Conservation (phyloP, 2,888 invertebrate genomes). For the Sinopyrophorus schimmeli region DNA sequence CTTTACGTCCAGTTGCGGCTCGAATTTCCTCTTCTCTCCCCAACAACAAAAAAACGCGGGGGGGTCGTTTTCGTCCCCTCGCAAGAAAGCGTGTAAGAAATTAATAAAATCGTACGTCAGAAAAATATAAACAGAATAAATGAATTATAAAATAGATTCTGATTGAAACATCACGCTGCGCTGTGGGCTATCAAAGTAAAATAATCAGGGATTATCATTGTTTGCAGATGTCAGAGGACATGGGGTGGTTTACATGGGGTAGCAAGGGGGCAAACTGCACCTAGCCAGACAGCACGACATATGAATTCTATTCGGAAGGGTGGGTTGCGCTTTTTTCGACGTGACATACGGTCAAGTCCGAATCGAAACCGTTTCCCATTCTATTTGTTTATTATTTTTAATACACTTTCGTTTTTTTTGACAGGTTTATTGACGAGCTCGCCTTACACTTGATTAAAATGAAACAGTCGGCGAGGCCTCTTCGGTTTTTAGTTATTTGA, state of each 20-base stretch:
- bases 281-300: slow-evolving; percentile 35
- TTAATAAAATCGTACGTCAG: too few species aligned
- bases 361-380: too few species aligned
- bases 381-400: too few species aligned
- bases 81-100: too few species aligned
- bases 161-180: slow-evolving; percentile 51
- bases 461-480: too few species aligned
- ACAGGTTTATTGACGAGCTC: slow-evolving; percentile 34
- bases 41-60: too few species aligned
- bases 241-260: slow-evolving; percentile 31
- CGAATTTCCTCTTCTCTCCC: too few species aligned
- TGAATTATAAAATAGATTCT: slow-evolving; percentile 47
- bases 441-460: slow-evolving; percentile 20
- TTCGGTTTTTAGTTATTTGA: too few species aligned
- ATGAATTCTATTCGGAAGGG: slow-evolving; percentile 33
- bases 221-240: slow-evolving; percentile 54
- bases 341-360: slow-evolving; percentile 53
- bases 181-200: slow-evolving; percentile 53
- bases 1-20: too few species aligned
- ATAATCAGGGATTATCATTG: slow-evolving; percentile 56
- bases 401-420: slow-evolving; percentile 20
- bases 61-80: too few species aligned
- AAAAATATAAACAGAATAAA: slow-evolving; percentile 39
- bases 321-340: slow-evolving; percentile 51
- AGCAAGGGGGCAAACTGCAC: slow-evolving; percentile 29